phyloP scores from a whole-genome alignment of 2,888 invertebrate species.

The Platyscelio sp. region DNA sequence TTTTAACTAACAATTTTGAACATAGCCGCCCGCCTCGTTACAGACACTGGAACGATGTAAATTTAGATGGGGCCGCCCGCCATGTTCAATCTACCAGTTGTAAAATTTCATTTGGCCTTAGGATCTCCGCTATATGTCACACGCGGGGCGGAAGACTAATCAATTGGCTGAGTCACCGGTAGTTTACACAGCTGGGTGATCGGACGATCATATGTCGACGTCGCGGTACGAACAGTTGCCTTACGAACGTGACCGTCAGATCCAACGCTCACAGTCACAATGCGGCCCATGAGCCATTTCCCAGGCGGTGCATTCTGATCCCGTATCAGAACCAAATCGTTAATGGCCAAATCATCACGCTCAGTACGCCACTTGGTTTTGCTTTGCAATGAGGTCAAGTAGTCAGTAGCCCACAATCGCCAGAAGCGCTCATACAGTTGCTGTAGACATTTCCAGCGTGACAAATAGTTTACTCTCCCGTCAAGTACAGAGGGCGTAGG shows the following conservation, averaged over 20 bases:
- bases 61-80: too few species aligned
- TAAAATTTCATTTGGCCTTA: too few species aligned
- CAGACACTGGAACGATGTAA: not conserved
- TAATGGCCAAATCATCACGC: not conserved
- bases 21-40: not conserved
- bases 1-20: not conserved
- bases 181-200: not conserved
- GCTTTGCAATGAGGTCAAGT: conserved; percentile 70
- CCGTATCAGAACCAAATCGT: conserved; percentile 3
- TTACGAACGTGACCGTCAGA: not conserved
- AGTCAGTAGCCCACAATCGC: conserved; percentile 71
- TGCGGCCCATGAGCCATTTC: conserved; percentile 9
- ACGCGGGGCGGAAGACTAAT: too few species aligned
- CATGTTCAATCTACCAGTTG: too few species aligned
- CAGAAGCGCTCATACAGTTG: conserved; percentile 68
- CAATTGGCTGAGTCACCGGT: too few species aligned
- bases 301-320: not conserved
- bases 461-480: conserved; percentile 50
- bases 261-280: not conserved
- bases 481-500: conserved; percentile 66
- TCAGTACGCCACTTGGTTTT: conserved; percentile 64
- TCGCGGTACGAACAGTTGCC: not conserved
- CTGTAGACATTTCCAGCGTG: conserved; percentile 67
- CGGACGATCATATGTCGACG: conserved; percentile 4
- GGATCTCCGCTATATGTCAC: too few species aligned